Base-by-base conservation (phyloP, 2,888 invertebrate species). In the Prenolepis imparis region DNA sequence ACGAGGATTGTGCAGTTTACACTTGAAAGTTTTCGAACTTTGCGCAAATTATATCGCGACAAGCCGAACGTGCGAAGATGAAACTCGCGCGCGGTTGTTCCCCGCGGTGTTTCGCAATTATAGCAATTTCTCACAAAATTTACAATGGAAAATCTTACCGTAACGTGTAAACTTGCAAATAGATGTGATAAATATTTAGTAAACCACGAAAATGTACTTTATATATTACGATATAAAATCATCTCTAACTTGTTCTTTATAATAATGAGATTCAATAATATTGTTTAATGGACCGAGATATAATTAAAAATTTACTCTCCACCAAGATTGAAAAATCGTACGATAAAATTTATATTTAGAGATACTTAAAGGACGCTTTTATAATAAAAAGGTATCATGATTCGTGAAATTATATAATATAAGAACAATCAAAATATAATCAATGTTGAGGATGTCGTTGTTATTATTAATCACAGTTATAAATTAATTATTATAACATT, bases 1-100 rank as follows among this genome's bases (percentile, higher is more conserved):
- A 11, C 70, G 66, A 68, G 57, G 12, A 57, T 39, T 39, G 77
- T 66, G 52, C 82, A 87, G 87, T 88, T 89, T 87, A 85, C 87
- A 89, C 59, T 70, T 73, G 80, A 89, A 77, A 77, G 80, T 89
- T 89, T 88, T 85, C 89, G 73, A 81, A 83, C 87, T 87, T 83
- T 41, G 63, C 72, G 48, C 59, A 41, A 80, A 72, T 74, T 77
- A 77, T 61, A 52, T 70, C 55, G 77, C 39, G 74, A 80, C 73
- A 81, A 12, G 55, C 66, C 66, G 67, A 66, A 66, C 39, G 61
- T 55, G 64, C 41, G 66, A 61, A 61, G 44, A 70, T 39, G 55
- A 52, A 66, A 66, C 57, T 32, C 77, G n/a, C 77, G n/a, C 77
- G n/a, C 21, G 32, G 36, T 73, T 57, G 74, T 80, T 48, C 75